phyloP scores from a whole-genome alignment of 2,113 vertebrate genomes.

The Noturus placidus region DNA sequence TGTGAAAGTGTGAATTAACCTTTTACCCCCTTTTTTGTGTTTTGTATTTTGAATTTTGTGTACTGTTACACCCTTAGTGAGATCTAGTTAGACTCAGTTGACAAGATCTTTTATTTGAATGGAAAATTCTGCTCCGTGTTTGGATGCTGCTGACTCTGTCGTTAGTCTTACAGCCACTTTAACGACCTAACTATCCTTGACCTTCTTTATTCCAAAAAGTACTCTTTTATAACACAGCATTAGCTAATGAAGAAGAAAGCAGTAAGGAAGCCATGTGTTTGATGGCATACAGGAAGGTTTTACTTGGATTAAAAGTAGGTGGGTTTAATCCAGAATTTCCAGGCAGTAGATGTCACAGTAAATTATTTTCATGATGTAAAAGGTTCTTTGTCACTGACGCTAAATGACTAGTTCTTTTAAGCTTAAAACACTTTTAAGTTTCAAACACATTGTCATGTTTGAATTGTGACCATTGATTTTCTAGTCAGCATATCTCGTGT shows the following conservation, averaged over 20 bases:
- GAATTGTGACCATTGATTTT: constrained; percentile 50
- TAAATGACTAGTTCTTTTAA: constrained; percentile 10
- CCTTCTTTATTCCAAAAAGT: constrained; percentile 1
- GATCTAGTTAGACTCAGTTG: not conserved
- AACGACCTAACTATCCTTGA: constrained; percentile 13
- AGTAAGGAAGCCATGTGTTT: not conserved
- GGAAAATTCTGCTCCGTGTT: not conserved
- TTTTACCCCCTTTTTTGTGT: too few relatives aligned
- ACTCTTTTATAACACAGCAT: constrained; percentile 13
- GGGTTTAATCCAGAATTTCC: constrained; percentile 17
- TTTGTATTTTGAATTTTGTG: not conserved
- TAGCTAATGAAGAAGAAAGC: constrained; percentile 21
- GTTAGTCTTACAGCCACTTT: not conserved
- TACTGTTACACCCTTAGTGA: not conserved
- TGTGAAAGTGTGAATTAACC: too few relatives aligned
- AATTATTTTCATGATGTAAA: constrained; percentile 38
- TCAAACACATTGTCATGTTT: constrained; percentile 44
- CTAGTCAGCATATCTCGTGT: constrained; percentile 40
- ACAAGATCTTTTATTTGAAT: not conserved
- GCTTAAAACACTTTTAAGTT: too few relatives aligned
- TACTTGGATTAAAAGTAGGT: constrained; percentile 18
- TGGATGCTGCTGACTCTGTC: constrained; percentile 14
- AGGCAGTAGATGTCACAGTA: constrained; percentile 28
- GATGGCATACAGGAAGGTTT: not conserved
- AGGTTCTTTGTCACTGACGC: constrained; percentile 16